phyloP scores from a whole-genome alignment of 2,888 invertebrate species.

The Druceiella hillmani region DNA sequence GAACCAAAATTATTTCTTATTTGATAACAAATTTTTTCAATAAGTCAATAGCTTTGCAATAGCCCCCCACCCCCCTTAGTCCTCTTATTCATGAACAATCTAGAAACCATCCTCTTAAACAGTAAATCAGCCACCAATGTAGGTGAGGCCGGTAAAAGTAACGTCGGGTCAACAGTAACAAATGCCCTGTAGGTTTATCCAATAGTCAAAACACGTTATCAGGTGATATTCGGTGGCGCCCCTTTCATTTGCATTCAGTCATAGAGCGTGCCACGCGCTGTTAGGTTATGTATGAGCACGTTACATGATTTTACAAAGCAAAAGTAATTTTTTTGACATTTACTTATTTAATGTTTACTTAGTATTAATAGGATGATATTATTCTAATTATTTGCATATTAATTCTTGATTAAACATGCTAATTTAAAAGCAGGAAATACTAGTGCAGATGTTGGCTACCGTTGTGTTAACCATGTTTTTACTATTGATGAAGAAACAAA shows the following conservation, averaged over 20 bases:
- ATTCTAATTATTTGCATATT: conserved; percentile 5
- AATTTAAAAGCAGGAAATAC: conserved; percentile 20
- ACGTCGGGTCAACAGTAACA: conserved; percentile 26
- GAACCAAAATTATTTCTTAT: too few relatives aligned
- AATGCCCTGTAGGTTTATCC: conserved; percentile 22
- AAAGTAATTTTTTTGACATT: too few relatives aligned
- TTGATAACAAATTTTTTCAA: too few relatives aligned
- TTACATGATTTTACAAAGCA: conserved; percentile 9
- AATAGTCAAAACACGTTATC: conserved; percentile 15
- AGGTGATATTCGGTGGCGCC: conserved; percentile 1
- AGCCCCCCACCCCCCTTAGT: too few relatives aligned
- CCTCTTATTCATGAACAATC: too few relatives aligned
- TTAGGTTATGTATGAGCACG: conserved; percentile 4
- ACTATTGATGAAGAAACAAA: conserved; percentile 12
- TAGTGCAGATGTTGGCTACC: conserved; percentile 19
- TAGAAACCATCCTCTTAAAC: too few relatives aligned
- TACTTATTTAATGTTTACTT: conserved; percentile 14
- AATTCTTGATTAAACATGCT: too few relatives aligned
- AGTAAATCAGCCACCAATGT: too few relatives aligned
- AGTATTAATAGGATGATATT: conserved; percentile 11
- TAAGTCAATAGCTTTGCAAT: too few relatives aligned
- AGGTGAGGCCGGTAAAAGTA: conserved; percentile 26
- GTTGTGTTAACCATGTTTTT: conserved; percentile 12
- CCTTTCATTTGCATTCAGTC: conserved; percentile 2
- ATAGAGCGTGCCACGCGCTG: not conserved